Evolutionary conservation across 2,888 invertebrate species (phyloP), one percentile per base, ranked within the genome.

Genomic region (Clusia tigrina): DNA sequence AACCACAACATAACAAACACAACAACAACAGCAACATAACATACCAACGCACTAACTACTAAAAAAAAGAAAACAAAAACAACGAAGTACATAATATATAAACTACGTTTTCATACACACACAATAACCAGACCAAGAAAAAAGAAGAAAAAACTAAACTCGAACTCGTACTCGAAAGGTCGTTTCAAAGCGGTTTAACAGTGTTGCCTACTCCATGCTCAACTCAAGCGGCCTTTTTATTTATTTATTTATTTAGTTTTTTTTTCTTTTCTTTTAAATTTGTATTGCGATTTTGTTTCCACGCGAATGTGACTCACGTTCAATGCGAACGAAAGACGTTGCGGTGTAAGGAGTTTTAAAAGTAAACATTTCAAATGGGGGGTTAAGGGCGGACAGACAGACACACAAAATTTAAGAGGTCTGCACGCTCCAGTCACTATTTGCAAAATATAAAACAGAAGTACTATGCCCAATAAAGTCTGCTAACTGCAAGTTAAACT

Each of bases 121-220:
- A 42, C 9, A 42, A 42, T 17, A 42, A n/a, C 12, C 6, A 6
- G 15, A 25, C 25, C 53, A 17, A 15, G 37, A 54, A 54, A n/a
- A 22, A 52, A 52, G 22, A 38, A 56, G 25, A 46, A 26, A 52
- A 32, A 32, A 32, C 22, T 53, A 48, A 48, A 48, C 48, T 48
- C 69, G 77, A 76, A 74, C 77, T 80, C 79, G 79, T 79, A 80
- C 79, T 81, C 80, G 81, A 80, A 80, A 80, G 80, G 80, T 80
- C 80, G 80, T 80, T 80, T 80, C 80, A 81, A 80, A 79, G 72
- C 79, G 78, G 78, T 76, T 78, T 58, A 69, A 62, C 67, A 78
- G 79, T 74, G 80, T 79, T 80, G 81, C 76, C 80, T 78, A 76
- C 70, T 71, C 69, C 48, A 60, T 26, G 6, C 6, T 5, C 48